A percentile compares a stretch with the other conserved stretches of the same genome.
These are phyloP conservation scores for Petaurus breviceps DNA, from an alignment of 2,113 vertebrate genomes.

Conservation along the genomic window DNA sequence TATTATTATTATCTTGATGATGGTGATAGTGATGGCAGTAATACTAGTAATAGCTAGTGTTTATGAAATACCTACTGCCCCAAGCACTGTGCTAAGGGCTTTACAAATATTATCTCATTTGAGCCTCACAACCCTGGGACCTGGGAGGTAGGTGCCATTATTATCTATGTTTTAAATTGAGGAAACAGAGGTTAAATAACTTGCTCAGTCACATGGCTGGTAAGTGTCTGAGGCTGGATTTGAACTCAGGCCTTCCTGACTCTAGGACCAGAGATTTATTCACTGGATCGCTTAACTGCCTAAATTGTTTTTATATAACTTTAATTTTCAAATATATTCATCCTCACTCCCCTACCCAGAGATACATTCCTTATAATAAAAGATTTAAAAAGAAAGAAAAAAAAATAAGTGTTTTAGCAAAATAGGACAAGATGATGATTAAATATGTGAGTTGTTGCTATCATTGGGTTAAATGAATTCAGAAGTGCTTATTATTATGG, in stretches of 20 bases:
- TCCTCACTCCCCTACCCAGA: background rate
- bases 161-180: background rate
- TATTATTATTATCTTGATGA: background rate
- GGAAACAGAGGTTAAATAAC: background rate
- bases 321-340: background rate
- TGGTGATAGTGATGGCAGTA: background rate
- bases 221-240: background rate
- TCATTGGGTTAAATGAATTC: background rate
- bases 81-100: background rate
- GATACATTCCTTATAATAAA: background rate
- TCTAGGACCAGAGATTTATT: background rate
- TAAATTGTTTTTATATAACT: background rate
- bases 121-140: background rate
- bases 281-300: background rate
- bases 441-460: slow-evolving; percentile 29
- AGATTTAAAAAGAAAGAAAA: background rate
- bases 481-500: slow-evolving; percentile 40
- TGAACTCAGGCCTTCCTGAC: background rate
- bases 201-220: background rate
- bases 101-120: background rate
- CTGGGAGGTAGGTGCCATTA: background rate
- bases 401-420: background rate
- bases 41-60: background rate
- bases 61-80: background rate
- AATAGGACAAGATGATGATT: background rate